Conservation (phyloP, 2,113 vertebrate genomes). For the Ia io region DNA sequence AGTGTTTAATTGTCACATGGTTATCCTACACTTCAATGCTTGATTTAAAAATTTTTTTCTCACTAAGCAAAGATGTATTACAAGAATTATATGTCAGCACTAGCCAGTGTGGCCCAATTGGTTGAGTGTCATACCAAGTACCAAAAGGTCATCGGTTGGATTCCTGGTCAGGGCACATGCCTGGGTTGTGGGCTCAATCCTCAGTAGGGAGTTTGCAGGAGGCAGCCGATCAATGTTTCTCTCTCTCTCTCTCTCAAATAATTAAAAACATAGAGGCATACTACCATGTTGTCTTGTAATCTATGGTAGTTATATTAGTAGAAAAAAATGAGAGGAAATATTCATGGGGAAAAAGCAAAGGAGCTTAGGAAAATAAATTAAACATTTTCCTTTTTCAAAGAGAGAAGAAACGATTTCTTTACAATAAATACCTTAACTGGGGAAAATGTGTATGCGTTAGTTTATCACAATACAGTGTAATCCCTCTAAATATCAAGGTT, state of each 20-base stretch:
- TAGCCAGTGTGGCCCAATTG: background rate
- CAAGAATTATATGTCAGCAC: background rate
- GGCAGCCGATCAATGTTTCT: too few species aligned
- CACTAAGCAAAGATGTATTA: background rate
- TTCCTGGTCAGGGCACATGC: too few species aligned
- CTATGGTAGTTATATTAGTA: background rate
- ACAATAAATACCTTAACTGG: background rate
- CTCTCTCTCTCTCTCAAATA: too few species aligned
- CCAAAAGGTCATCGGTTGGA: too few species aligned
- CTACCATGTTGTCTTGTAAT: background rate
- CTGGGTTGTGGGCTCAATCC: too few species aligned
- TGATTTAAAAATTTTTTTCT: background rate
- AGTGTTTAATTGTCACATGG: background rate
- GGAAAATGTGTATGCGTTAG: background rate
- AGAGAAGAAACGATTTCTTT: background rate
- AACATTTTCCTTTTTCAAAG: background rate
- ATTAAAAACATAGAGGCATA: background rate
- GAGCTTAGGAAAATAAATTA: background rate
- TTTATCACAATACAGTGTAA: background rate
- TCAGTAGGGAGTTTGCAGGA: too few species aligned
- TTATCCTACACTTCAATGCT: background rate
- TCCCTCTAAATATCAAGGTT: background rate
- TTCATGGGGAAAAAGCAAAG: background rate
- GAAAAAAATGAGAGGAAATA: background rate
- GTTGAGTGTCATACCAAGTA: too few species aligned